Conservation (phyloP, 2,888 invertebrate genomes). For the Xiphydria camelus region DNA sequence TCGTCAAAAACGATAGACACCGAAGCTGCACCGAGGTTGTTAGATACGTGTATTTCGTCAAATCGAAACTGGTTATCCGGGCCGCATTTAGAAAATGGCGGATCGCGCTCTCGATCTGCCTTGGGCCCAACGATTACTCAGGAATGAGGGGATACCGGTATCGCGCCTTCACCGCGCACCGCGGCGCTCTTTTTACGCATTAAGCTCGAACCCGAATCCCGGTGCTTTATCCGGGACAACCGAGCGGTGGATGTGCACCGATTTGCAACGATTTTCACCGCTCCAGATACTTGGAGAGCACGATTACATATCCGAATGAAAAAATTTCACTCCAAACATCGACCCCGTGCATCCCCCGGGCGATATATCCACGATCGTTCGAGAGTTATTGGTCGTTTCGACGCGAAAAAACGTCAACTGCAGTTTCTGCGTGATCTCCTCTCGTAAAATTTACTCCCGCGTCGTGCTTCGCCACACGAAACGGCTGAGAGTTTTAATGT, state of each 20-base stretch:
- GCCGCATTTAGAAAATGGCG: constrained; percentile 50
- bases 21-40: too few species aligned
- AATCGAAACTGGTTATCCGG: constrained; percentile 27
- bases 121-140: constrained; percentile 53
- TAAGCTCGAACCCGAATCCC: constrained; percentile 32
- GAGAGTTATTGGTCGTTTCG: too few species aligned
- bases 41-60: constrained; percentile 23
- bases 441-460: too few species aligned
- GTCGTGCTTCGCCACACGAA: too few species aligned
- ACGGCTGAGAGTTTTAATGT: too few species aligned
- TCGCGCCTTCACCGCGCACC: constrained; percentile 42
- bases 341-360: too few species aligned
- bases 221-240: constrained; percentile 11
- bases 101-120: constrained; percentile 34
- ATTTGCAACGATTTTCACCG: constrained; percentile 9
- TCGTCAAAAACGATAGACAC: too few species aligned
- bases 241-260: constrained; percentile 30
- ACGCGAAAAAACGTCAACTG: too few species aligned
- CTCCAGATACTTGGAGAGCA: constrained; percentile 9
- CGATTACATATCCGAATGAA: too few species aligned
- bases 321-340: too few species aligned
- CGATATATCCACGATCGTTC: too few species aligned
- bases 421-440: too few species aligned
- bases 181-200: constrained; percentile 24
- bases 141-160: constrained; percentile 57